Evolutionary conservation across 2,888 invertebrate genomes (phyloP).

Genomic region (Cataglyphis rosenhaueri): DNA sequence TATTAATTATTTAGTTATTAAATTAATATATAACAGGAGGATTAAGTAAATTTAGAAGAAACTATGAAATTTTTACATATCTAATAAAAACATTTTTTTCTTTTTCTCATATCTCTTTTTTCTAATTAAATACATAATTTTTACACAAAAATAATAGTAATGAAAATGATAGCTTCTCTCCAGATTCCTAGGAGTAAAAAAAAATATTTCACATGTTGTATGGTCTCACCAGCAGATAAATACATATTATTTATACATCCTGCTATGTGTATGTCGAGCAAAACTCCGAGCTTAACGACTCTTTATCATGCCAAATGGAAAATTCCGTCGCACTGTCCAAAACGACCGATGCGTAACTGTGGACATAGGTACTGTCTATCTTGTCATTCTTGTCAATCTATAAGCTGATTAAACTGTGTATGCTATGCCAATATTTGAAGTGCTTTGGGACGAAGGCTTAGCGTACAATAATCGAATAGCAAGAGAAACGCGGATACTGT

Average conservation of each 20-base stretch:
- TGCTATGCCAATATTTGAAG: slow-evolving; percentile 33
- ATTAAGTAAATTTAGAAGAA: too few species aligned
- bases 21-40: too few species aligned
- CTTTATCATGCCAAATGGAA: slow-evolving; percentile 13
- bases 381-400: slow-evolving; percentile 9
- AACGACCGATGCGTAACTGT: slow-evolving; percentile 5
- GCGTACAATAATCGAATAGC: slow-evolving; percentile 27
- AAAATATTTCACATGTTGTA: not conserved
- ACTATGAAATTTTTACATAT: too few species aligned
- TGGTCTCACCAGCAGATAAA: not conserved
- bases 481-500: slow-evolving; percentile 11
- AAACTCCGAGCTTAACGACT: not conserved
- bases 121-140: too few species aligned
- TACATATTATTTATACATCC: not conserved
- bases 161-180: not conserved
- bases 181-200: not conserved
- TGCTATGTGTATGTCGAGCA: not conserved
- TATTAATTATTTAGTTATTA: too few species aligned
- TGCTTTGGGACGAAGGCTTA: slow-evolving; percentile 18
- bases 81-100: too few species aligned
- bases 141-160: too few species aligned
- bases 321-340: slow-evolving; percentile 2
- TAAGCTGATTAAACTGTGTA: slow-evolving; percentile 21
- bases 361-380: not conserved
- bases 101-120: too few species aligned